Evolutionary conservation across 2,888 invertebrate species (phyloP), one percentile per base, ranked within the genome.

Genomic region (Micropterix aruncella): DNA sequence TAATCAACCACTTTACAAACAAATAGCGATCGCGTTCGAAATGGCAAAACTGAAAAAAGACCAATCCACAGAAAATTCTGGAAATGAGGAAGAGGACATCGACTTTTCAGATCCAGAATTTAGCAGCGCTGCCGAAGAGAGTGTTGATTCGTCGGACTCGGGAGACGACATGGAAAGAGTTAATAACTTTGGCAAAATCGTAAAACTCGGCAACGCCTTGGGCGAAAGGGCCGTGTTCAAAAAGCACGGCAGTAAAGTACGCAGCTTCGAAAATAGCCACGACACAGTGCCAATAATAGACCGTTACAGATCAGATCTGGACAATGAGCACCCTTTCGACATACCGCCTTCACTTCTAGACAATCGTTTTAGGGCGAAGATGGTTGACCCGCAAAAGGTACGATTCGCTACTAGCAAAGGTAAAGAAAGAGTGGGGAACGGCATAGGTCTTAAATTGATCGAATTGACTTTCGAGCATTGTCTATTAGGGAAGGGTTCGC

Each of bases 401-500:
- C 5, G 18, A 38, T 3, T 16, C 27, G 16, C 12, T 38, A 5
- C 19, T 37, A 2, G 5, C 45, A 37, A 50, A 47, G 39, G 47
- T 47, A 39, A 44, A 42, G 19, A 40, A 36, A 18, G 46, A 42
- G 40, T 44, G 48, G 46, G 45, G 45, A 37, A 48, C 46, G 3
- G 62, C 60, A 46, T 58, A 70, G 1, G 51, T 69, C 37, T 73
- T 44, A 58, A 61, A 46, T 55, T 74, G 45, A 64, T 74, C 2
- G 62, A 67, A 48, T 52, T 64, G 48, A 60, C 67, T 48, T 70
- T 61, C 51, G 53, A 53, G 3, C 55, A 60, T 41, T 75, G 74
- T 52, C 57, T 61, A 5, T 55, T 62, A 18, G 66, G 68, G 37
- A 62, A 66, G 41, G 74, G 73, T 2, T 66, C 73, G 14, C 74